Base-by-base conservation (phyloP, 2,113 vertebrate genomes). In the Eira barbara region DNA sequence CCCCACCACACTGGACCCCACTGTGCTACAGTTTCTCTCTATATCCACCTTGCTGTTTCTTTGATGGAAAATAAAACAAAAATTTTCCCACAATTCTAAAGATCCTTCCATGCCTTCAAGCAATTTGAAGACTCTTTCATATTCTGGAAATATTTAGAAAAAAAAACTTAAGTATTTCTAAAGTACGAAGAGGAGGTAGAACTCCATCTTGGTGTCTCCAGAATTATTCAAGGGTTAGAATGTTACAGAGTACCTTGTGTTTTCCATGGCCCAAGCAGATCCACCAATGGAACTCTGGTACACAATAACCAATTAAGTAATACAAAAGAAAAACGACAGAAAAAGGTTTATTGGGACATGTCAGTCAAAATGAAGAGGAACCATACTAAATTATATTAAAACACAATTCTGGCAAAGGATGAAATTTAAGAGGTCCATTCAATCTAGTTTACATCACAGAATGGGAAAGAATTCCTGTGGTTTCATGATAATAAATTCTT, bases 91-190 rank as follows among this genome's bases (percentile, higher is more conserved):
- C 59, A 99, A 98, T 83, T 99, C 98, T 52, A 98, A 84, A 36
- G 99, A 99, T 76, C 99, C 99, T 98, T 99, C 99, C 45, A 99
- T 98, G 94, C 99, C 99, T 94, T 99, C 99, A 95, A 99, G 99
- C 63, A 99, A 98, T 95, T 98, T 94, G 94, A 99, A 99, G 98
- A 99, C 99, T 79, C 98, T 98, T 97, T 99, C 98, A 89, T 99
- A 99, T 98, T 99, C 99, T 99, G 98, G 84, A 97, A 94, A 65
- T 93, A 76, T 89, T 45, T 83, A 67, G n/a, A 23, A 96, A 97
- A 74, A 74, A 61, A 89, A 47, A 1, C 3, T 89, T 92, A 9
- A 31, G 1, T 52, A 47, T 95, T 88, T 93, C 69, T 91, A 29
- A 57, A 74, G 79, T 29, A 29, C 81, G n/a, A 97, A 88, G 4